phyloP scores from a whole-genome alignment of 2,113 vertebrate species.

The Erinaceus europaeus region DNA sequence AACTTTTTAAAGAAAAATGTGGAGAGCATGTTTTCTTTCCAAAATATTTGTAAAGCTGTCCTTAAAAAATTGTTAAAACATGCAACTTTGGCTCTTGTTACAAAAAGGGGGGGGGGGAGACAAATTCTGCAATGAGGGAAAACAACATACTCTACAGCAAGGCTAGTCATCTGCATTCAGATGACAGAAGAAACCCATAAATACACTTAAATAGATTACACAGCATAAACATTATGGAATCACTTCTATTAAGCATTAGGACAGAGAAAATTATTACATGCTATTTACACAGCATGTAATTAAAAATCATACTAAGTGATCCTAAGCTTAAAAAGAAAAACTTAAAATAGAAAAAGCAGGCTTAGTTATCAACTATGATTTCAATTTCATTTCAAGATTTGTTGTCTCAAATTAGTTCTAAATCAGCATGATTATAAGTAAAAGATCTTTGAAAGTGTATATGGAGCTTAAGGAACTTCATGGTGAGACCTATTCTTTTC shows the following conservation, averaged over 20 bases:
- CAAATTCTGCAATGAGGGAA: background rate
- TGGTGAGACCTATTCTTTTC: background rate
- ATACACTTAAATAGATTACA: background rate
- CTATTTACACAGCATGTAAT: conserved; percentile 37
- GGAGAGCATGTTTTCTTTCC: background rate
- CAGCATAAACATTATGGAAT: conserved; percentile 2
- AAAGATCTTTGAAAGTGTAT: background rate
- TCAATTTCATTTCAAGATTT: conserved; percentile 1
- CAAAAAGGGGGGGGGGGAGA: background rate
- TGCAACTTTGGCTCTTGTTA: background rate
- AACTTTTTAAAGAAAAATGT: background rate
- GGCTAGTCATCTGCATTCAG: background rate
- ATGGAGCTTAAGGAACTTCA: conserved; percentile 23
- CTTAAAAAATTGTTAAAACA: conserved; percentile 23
- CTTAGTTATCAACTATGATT: background rate
- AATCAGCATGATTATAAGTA: background rate
- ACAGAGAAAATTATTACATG: conserved; percentile 22
- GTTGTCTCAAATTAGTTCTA: conserved; percentile 7
- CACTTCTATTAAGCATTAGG: conserved; percentile 4
- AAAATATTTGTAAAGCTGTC: conserved; percentile 14
- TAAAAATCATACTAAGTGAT: conserved; percentile 23
- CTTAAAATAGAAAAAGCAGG: conserved; percentile 3
- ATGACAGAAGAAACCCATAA: conserved; percentile 7
- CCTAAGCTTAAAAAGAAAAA: conserved; percentile 2
- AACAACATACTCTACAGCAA: background rate